Conservation (phyloP, 2,113 vertebrate genomes). For the Brienomyrus brachyistius region DNA sequence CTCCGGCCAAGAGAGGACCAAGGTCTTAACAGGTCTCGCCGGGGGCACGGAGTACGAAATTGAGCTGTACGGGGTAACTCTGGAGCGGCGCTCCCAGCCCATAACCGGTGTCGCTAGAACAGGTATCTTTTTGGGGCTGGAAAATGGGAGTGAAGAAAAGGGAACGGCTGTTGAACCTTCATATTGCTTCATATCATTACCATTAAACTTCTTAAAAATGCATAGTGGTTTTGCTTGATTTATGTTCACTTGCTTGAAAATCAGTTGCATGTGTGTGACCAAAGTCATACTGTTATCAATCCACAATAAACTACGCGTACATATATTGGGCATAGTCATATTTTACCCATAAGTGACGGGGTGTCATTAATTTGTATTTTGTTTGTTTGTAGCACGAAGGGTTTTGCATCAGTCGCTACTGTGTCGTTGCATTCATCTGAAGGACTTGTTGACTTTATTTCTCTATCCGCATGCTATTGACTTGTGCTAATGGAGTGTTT, state of each 20-base stretch:
- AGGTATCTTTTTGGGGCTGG: constrained; percentile 61
- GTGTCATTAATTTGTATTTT: background rate
- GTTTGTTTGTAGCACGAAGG: background rate
- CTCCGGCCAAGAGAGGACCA: constrained; percentile 68
- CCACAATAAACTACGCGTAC: background rate
- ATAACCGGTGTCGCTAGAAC: constrained; percentile 73
- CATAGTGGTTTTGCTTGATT: background rate
- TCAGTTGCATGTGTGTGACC: background rate
- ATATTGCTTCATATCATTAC: background rate
- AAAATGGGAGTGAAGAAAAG: background rate
- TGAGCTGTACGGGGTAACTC: constrained; percentile 78
- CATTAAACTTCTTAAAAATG: background rate
- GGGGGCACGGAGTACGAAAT: constrained; percentile 86
- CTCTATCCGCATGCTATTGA: constrained; percentile 4
- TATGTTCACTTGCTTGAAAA: background rate
- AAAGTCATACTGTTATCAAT: background rate
- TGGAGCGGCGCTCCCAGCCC: constrained; percentile 78
- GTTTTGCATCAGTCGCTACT: background rate
- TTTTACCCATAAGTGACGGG: background rate
- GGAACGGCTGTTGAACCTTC: background rate
- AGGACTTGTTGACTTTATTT: background rate
- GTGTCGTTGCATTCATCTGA: background rate
- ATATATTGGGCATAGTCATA: background rate
- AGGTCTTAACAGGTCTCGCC: constrained; percentile 73
- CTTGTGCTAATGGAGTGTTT: background rate